Conservation (phyloP, 2,113 vertebrate genomes). For the Diadophis punctatus region DNA sequence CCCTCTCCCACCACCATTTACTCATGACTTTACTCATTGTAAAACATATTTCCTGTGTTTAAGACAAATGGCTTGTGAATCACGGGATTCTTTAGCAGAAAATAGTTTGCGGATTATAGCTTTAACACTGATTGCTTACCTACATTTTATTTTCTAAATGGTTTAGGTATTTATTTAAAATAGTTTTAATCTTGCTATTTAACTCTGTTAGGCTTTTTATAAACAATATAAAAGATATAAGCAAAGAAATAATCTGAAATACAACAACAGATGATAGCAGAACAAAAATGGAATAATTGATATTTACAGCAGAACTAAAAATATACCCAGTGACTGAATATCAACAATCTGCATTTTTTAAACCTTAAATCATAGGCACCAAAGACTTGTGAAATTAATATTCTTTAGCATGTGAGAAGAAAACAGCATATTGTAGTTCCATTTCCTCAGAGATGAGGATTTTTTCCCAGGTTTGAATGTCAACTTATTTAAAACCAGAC, state of each 20-base stretch:
- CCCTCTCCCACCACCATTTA: background rate
- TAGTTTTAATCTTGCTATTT: background rate
- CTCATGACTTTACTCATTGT: background rate
- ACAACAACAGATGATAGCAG: background rate
- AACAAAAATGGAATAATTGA: background rate
- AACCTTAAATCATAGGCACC: background rate
- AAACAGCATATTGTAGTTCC: background rate
- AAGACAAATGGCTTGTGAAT: background rate
- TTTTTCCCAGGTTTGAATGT: background rate
- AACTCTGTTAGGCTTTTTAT: background rate
- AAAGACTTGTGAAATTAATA: background rate
- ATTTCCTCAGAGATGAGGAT: background rate
- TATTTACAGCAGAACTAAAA: background rate
- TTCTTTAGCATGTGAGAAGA: background rate
- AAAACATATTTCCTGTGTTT: background rate
- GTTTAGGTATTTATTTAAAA: background rate
- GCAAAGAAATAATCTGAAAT: background rate
- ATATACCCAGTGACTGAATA: background rate
- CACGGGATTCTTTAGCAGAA: background rate
- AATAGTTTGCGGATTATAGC: background rate
- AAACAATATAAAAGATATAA: background rate
- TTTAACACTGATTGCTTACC: background rate
- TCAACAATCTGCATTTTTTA: background rate
- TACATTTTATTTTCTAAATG: background rate
- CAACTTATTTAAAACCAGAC: background rate